Base-by-base conservation (phyloP, 2,888 invertebrate species). In the Hoplodrina blanda region DNA sequence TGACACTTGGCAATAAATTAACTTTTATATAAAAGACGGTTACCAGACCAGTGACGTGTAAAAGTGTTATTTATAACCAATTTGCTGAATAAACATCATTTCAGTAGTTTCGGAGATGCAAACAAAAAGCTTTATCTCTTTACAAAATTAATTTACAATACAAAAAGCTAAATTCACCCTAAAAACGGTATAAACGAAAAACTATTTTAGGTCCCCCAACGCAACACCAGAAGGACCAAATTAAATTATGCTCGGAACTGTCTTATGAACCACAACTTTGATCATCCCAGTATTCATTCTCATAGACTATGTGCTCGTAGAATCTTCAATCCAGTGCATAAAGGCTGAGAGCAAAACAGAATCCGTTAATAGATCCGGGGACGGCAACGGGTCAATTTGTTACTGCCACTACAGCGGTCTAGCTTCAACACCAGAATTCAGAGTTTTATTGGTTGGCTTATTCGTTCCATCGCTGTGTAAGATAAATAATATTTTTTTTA, bases 341-440 rank as follows among this genome's bases (percentile, higher is more conserved):
- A 73, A 64, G n/a, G 54, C 66, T 60, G 20, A 37, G 54, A 56
- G 63, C 55, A 73, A 69, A 81, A 81, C 79, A 69, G 66, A 76
- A 68, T 67, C 41, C 55, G 61, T 64, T 76, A 81, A 82, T 82
- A 76, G 70, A 57, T 80, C 68, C 60, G 55, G 37, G 50, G 60
- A 69, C 44, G 59, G 54, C 65, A 68, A 79, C 63, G 73, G 61
- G 55, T 81, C 83, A 77, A 83, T 83, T 83, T 80, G 83, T 81
- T 63, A 80, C 83, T 80, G 73, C 66, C 83, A 80, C 66, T 62
- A 67, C 70, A 50, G 66, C 62, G 62, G 63, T 67, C 62, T 52
- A 73, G 55, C 69, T 73, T 81, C 63, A 73, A 71, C 70, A 76
- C 70, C 80, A 71, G 80, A 69, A 69, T 80, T 80, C 70, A 69